Conservation (phyloP, 2,888 invertebrate genomes). For the Cremastobaeus sp. region DNA sequence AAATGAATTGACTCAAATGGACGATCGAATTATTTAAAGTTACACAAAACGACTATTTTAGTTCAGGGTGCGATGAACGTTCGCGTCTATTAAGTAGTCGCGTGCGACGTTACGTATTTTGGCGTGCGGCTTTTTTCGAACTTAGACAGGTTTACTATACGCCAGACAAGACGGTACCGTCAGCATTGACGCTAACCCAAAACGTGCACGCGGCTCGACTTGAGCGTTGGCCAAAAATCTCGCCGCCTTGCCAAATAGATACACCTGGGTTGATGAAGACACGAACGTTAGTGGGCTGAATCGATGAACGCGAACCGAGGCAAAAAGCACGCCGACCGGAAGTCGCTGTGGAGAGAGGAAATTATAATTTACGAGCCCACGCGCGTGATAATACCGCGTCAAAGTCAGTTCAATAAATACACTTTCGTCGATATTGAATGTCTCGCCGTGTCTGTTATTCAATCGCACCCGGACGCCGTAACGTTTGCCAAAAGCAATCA, state of each 20-base stretch:
- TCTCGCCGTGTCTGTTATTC: constrained; percentile 15
- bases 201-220: constrained; percentile 69
- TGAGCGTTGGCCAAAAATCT: constrained; percentile 74
- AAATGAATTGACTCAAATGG: too few relatives aligned
- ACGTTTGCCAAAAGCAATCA: neutral
- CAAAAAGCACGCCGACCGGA: constrained; percentile 23
- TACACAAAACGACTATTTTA: constrained; percentile 10
- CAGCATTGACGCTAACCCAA: constrained; percentile 69
- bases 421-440: constrained; percentile 21
- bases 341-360: constrained; percentile 15
- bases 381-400: constrained; percentile 22
- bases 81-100: constrained; percentile 34
- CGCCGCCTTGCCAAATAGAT: constrained; percentile 69
- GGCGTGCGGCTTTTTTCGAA: constrained; percentile 40
- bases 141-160: constrained; percentile 38
- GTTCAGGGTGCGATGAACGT: constrained; percentile 20
- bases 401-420: constrained; percentile 29
- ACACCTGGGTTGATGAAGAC: constrained; percentile 70
- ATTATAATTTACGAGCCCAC: constrained; percentile 44
- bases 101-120: constrained; percentile 41
- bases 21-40: constrained; percentile 11
- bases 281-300: constrained; percentile 42
- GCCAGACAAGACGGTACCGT: constrained; percentile 42
- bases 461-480: constrained; percentile 11
- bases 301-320: constrained; percentile 33